A percentile compares a stretch with the other conserved stretches of the same genome.
Evolutionary conservation across 2,113 vertebrate genomes (phyloP).

Genomic region (Trematomus loennbergii): DNA sequence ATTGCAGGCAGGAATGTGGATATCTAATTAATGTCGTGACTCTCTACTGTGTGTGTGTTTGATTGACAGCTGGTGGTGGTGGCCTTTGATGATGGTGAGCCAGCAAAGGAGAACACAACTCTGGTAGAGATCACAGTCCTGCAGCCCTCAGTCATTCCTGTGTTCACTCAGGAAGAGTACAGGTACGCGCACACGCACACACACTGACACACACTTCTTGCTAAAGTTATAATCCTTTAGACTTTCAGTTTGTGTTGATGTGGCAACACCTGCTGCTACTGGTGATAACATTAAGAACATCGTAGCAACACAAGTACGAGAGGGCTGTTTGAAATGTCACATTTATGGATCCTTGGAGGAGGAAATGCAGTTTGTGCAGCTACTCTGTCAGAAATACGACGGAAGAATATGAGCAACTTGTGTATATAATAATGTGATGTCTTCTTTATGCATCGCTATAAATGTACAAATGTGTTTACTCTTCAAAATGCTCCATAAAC

Average conservation of each 20-base stretch:
- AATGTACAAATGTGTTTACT: neutral
- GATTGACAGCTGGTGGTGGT: constrained; percentile 89
- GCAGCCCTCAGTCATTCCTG: constrained; percentile 95
- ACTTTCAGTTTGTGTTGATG: neutral
- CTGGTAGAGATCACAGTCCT: constrained; percentile 92
- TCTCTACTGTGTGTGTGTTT: constrained; percentile 7
- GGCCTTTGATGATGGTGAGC: constrained; percentile 94
- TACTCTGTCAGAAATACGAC: neutral
- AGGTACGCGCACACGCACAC: constrained; percentile 81
- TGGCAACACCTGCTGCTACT: neutral
- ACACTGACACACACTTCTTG: neutral
- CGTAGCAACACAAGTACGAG: neutral
- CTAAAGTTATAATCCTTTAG: neutral
- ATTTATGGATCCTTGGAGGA: neutral
- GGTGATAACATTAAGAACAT: neutral
- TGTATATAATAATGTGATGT: neutral
- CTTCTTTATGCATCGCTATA: neutral
- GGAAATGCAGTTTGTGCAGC: neutral
- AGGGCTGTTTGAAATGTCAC: neutral
- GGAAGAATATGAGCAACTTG: neutral
- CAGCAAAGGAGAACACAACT: constrained; percentile 89
- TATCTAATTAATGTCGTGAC: neutral
- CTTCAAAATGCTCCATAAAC: neutral
- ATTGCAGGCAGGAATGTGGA: neutral
- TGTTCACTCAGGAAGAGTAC: constrained; percentile 96